Percentiles rank a stretch among this genome's conserved stretches.
These are phyloP conservation scores for Marisa cornuarietis DNA, from an alignment of 1,140 invertebrate species.

Conservation along the genomic window DNA sequence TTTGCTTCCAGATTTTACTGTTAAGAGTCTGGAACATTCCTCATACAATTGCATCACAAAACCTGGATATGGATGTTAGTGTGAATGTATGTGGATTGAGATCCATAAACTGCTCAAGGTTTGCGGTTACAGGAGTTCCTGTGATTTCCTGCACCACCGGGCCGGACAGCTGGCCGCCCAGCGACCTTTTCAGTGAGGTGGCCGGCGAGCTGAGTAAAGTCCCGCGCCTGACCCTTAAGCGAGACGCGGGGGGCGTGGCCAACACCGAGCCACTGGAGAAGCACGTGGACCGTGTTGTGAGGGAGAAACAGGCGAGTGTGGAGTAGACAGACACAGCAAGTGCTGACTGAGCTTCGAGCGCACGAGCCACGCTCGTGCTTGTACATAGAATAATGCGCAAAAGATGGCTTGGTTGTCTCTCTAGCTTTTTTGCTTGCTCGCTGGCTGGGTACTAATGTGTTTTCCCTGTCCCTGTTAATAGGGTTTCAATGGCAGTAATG, in stretches of 20 bases:
- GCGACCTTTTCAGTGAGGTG: conserved; percentile 16
- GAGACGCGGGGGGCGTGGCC: not conserved
- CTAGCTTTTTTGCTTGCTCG: not conserved
- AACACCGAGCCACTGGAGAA: conserved; percentile 15
- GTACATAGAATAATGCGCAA: not conserved
- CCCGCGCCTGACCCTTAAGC: conserved; percentile 10
- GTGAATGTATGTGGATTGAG: not conserved
- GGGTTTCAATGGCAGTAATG: not conserved
- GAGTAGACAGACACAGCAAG: not conserved
- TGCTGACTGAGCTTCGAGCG: not conserved
- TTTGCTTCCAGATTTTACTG: no score
- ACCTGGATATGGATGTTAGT: not conserved
- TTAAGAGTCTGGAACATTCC: not conserved
- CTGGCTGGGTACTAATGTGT: not conserved
- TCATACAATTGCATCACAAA: no score
- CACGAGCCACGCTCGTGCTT: not conserved
- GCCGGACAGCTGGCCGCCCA: conserved; percentile 7
- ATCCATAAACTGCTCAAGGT: not conserved
- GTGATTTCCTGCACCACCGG: conserved; percentile 4
- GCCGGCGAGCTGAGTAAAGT: conserved; percentile 17
- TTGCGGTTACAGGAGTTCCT: not conserved
- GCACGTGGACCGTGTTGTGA: not conserved
- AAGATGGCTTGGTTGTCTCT: not conserved
- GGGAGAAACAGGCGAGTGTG: not conserved
- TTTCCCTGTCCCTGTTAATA: not conserved